Conservation (phyloP, 2,888 invertebrate species). For the Caenorhabditis angaria region DNA sequence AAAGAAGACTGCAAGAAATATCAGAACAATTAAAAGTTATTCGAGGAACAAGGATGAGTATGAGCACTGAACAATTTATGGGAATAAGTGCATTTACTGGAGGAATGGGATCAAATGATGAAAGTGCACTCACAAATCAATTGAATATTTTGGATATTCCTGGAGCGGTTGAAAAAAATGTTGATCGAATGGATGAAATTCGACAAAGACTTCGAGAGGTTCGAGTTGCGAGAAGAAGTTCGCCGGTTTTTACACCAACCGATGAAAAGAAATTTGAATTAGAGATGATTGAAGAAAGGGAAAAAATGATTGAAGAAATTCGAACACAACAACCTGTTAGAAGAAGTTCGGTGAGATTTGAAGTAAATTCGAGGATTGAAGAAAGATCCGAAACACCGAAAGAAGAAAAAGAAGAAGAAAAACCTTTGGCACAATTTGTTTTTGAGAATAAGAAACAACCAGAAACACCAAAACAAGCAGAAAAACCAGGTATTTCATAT, state of each 20-base stretch:
- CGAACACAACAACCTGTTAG: neutral
- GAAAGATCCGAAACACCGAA: neutral
- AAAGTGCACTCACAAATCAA: neutral
- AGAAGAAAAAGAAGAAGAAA: neutral
- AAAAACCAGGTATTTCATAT: neutral
- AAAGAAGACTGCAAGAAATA: conserved; percentile 40
- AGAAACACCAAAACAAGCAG: neutral
- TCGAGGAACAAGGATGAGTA: neutral
- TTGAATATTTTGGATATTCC: neutral
- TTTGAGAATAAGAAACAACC: neutral
- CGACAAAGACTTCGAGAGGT: conserved; percentile 16
- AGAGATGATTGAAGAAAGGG: conserved; percentile 15
- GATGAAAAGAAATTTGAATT: conserved; percentile 20
- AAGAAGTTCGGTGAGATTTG: neutral
- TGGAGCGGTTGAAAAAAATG: neutral
- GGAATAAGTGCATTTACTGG: conserved; percentile 16
- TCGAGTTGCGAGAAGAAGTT: conserved; percentile 12
- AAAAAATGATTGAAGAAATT: conserved; percentile 21
- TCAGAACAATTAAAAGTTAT: conserved; percentile 26
- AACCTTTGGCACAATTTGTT: neutral
- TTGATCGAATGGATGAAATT: conserved; percentile 17
- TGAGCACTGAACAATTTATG: conserved; percentile 28
- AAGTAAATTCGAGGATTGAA: neutral
- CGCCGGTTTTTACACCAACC: conserved; percentile 26
- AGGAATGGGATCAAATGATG: neutral